These are phyloP conservation scores for Myotis planiceps DNA, from an alignment of 2,797 vertebrate species.

Conservation along the genomic window DNA sequence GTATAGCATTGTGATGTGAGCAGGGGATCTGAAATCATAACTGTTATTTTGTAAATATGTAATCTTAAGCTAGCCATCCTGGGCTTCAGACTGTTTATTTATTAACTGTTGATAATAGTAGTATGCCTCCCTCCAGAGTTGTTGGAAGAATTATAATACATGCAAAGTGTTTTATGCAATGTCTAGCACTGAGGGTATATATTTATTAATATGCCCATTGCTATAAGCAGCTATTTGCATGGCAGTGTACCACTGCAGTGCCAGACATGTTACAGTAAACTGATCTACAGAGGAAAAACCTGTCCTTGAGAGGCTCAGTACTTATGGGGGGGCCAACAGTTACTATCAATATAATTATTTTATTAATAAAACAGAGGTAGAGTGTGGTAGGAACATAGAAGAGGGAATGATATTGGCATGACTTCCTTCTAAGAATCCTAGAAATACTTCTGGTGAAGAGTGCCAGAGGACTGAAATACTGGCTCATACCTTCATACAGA, in stretches of 20 bases:
- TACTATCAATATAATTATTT: background rate
- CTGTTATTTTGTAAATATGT: background rate
- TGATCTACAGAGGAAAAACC: background rate
- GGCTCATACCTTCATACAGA: background rate
- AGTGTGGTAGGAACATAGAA: background rate
- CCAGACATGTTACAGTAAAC: background rate
- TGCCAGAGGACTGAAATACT: background rate
- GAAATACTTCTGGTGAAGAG: background rate
- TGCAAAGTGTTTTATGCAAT: background rate
- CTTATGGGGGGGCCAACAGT: background rate
- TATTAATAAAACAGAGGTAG: background rate
- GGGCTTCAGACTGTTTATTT: background rate
- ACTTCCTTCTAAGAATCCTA: background rate
- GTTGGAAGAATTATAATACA: background rate
- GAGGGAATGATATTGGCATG: background rate
- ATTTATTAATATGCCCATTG: background rate
- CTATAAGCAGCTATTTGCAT: background rate
- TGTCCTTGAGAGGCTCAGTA: background rate
- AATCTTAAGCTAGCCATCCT: background rate
- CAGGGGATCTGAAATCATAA: background rate
- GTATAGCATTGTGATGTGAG: slow-evolving; percentile 19
- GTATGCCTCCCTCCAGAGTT: background rate
- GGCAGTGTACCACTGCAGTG: background rate
- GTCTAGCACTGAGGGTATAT: background rate
- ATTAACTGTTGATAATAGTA: background rate